Conservation (phyloP, 2,797 vertebrate species). For the Rhabdophis nuchalis region DNA sequence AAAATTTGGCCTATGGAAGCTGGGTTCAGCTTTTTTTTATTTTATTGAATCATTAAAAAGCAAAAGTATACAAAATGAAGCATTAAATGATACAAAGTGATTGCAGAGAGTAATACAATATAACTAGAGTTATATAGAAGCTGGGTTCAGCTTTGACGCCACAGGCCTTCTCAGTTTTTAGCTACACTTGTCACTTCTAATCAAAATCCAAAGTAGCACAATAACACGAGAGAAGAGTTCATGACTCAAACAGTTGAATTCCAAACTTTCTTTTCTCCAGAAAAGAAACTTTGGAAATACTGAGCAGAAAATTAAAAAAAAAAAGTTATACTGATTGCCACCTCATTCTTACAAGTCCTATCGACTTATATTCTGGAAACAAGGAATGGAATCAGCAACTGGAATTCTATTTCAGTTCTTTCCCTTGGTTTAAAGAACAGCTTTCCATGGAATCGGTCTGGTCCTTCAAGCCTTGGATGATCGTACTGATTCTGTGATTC, state of each 20-base stretch:
- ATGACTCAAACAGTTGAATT: slow-evolving; percentile 52
- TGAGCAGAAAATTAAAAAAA: slow-evolving; percentile 40
- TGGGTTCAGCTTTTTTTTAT: no score
- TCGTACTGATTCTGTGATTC: not conserved
- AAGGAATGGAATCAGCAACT: slow-evolving; percentile 37
- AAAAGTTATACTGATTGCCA: slow-evolving; percentile 16
- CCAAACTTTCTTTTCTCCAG: slow-evolving; percentile 47
- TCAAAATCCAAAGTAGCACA: slow-evolving; percentile 51
- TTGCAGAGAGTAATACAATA: no score
- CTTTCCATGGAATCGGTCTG: not conserved
- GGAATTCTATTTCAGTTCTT: not conserved
- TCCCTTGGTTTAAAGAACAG: not conserved
- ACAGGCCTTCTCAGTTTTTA: slow-evolving; percentile 56
- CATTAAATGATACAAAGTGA: no score
- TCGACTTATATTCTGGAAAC: slow-evolving; percentile 32
- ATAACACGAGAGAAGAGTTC: slow-evolving; percentile 60
- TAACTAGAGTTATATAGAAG: no score
- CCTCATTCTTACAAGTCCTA: slow-evolving; percentile 34
- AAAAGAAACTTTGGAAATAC: slow-evolving; percentile 15
- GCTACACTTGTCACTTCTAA: slow-evolving; percentile 63
- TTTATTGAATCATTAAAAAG: no score
- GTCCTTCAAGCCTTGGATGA: not conserved
- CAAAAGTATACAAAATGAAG: no score
- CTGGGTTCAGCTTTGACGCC: slow-evolving; percentile 47
- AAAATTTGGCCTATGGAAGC: slow-evolving; percentile 43